A percentile compares a stretch with the other conserved stretches of the same genome.
Evolutionary conservation across 2,113 vertebrate genomes (phyloP).

Genomic region (Camelus bactrianus): DNA sequence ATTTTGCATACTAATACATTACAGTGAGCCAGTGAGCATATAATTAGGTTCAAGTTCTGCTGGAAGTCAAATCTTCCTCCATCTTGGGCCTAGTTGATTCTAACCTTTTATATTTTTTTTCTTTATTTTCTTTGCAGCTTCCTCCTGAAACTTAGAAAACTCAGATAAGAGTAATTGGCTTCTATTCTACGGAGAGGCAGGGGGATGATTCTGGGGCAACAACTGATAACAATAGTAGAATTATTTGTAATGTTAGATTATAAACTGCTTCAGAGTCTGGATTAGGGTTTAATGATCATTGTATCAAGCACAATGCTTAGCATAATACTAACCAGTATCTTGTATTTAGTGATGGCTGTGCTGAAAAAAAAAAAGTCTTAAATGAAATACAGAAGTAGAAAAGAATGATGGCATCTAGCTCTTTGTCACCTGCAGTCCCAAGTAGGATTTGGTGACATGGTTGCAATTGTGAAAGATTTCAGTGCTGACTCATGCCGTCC

Average conservation of each 20-base stretch:
- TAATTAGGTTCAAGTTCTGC: too few relatives aligned
- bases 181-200: too few relatives aligned
- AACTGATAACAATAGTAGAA: not conserved
- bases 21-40: too few relatives aligned
- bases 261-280: not conserved
- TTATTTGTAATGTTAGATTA: slow-evolving; percentile 29
- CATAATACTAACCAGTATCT: not conserved
- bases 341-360: not conserved
- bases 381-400: slow-evolving; percentile 1
- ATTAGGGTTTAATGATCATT: slow-evolving; percentile 12
- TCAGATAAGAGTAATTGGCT: too few relatives aligned
- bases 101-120: too few relatives aligned
- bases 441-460: not conserved
- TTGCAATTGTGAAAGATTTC: not conserved
- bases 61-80: too few relatives aligned
- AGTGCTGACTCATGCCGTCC: not conserved
- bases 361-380: not conserved
- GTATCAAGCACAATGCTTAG: not conserved
- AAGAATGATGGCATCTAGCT: not conserved
- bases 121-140: too few relatives aligned
- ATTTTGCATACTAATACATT: too few relatives aligned
- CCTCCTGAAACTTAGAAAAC: too few relatives aligned
- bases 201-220: too few relatives aligned
- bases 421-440: not conserved
- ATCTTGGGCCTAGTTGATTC: too few relatives aligned